Evolutionary conservation across 2,797 vertebrate species (phyloP), one percentile per base, ranked within the genome.

Genomic region (Sardinella longiceps): DNA sequence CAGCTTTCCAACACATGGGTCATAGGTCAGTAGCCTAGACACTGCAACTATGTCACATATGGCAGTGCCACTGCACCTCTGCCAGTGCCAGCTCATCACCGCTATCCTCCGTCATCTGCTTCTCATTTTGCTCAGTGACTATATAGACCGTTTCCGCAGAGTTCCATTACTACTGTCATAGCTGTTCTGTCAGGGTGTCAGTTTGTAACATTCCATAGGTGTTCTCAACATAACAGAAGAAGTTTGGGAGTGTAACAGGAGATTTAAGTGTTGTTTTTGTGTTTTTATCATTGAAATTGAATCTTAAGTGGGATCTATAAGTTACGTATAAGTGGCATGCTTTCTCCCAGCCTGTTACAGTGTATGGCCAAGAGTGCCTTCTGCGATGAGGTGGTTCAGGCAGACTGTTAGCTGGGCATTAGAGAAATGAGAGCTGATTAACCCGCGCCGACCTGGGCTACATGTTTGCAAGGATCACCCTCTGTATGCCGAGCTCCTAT

Each of bases 371-470:
- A 10, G n/a, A 60, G 51, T 25, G 10, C 74, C 80, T 50, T 25
- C 45, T 25, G 43, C 7, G 50, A 39, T 25, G 43, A 80, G 43
- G 33, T 18, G 74, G 43, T 20, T 43, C n/a, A 46, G 80, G 23
- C 50, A 30, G 48, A 50, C 46, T 45, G 30, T 70, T 30, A 14
- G 63, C 87, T 56, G 63, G 87, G 51, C 70, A 88, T 92, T 92
- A 91, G 83, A 89, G 86, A 6, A 45, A 43, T 43, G 70, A 77
- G 70, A 77, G 70, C 70, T 77, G 90, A 93, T 93, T 92, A 92
- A 93, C 92, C 90, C 39, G 33, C 14, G 88, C 89, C 81, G 88
- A 89, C 89, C 89, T 25, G 0, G 6, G 18, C 39, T 74, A 85
- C 48, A 82, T 80, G 87, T 90, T 89, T 88, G 85, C 86, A 81